Percentiles rank a stretch among this genome's conserved stretches.
Evolutionary conservation across 2,113 vertebrate species (phyloP).

Genomic region (Pithys albifrons): DNA sequence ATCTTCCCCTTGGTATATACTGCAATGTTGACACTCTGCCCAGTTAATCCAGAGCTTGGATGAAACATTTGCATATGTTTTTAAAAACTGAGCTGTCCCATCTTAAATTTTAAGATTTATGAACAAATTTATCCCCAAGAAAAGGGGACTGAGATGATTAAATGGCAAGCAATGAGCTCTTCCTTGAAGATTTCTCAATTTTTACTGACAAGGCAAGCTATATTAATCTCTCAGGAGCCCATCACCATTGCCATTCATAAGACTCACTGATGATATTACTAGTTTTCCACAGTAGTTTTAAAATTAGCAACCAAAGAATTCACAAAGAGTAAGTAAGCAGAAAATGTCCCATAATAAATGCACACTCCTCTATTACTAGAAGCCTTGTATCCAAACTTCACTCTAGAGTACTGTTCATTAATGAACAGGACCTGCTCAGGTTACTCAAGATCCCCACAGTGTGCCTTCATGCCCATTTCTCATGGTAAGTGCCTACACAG

Average conservation of each 20-base stretch:
- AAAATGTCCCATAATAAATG: not conserved
- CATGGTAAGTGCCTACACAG: rapidly evolving
- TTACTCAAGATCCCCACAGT: rapidly evolving
- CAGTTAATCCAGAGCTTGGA: not conserved
- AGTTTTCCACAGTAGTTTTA: not conserved
- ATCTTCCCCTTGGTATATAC: not conserved
- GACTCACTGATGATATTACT: not conserved
- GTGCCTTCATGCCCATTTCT: not conserved
- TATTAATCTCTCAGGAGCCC: not conserved
- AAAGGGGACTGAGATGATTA: not conserved
- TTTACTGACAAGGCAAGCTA: not conserved
- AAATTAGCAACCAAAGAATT: not conserved
- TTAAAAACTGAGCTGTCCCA: not conserved
- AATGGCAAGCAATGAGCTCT: not conserved
- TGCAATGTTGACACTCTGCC: not conserved
- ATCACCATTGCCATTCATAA: not conserved
- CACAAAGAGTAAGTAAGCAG: not conserved
- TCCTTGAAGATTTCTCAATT: not conserved
- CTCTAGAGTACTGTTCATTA: not conserved
- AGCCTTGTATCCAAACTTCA: not conserved
- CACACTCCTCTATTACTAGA: not conserved
- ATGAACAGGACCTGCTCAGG: not conserved
- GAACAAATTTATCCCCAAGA: not conserved
- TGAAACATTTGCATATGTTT: not conserved
- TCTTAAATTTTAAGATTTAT: not conserved